Conservation (phyloP, 2,888 invertebrate genomes). For the Hipparchia semele region DNA sequence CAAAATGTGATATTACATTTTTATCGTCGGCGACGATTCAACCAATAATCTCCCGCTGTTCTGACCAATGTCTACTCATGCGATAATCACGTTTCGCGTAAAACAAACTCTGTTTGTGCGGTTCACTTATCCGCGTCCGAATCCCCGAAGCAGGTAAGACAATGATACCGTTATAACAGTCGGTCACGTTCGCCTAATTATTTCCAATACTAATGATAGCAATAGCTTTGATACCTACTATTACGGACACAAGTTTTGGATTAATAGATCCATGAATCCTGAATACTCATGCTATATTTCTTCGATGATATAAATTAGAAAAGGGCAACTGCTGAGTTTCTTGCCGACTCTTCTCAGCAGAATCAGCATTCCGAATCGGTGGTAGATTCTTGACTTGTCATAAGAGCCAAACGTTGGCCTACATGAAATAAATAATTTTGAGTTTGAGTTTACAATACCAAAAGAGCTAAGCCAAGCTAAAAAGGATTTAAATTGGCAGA, state of each 20-base stretch:
- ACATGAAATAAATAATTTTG: too few relatives aligned
- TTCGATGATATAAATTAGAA: too few relatives aligned
- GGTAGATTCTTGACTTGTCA: too few relatives aligned
- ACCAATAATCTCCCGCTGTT: conserved; percentile 9
- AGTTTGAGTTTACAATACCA: too few relatives aligned
- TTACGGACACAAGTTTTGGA: conserved; percentile 31
- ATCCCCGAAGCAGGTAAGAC: conserved; percentile 44
- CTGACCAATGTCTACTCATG: conserved; percentile 22
- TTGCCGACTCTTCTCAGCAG: too few relatives aligned
- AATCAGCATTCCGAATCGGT: too few relatives aligned
- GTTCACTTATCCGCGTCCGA: conserved; percentile 23
- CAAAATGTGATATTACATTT: not conserved
- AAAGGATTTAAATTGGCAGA: not conserved
- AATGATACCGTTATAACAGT: conserved; percentile 49
- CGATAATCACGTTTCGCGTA: conserved; percentile 29
- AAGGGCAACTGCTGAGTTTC: too few relatives aligned
- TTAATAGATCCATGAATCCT: not conserved
- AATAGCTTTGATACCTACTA: conserved; percentile 41
- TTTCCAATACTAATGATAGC: conserved; percentile 54
- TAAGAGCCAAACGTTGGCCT: too few relatives aligned
- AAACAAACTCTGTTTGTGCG: conserved; percentile 31
- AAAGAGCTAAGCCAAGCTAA: not conserved
- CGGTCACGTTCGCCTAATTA: conserved; percentile 59
- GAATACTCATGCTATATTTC: too few relatives aligned
- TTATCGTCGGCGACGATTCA: conserved; percentile 5